Evolutionary conservation across 2,113 vertebrate genomes (phyloP).

Genomic region (Istiophorus platypterus): DNA sequence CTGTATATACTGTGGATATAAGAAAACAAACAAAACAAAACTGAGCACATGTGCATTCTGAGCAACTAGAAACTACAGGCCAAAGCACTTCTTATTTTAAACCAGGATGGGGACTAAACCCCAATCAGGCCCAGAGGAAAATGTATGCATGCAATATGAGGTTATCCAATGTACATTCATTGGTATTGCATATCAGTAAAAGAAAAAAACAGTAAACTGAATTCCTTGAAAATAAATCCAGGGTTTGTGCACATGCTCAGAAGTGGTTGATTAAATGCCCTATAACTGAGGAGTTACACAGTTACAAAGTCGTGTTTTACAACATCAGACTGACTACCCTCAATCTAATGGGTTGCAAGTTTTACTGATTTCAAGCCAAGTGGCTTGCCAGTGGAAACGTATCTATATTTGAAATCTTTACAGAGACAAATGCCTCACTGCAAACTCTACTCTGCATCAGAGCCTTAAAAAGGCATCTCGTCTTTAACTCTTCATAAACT

Average conservation of each 20-base stretch:
- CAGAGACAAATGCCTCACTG: not conserved
- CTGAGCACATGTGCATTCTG: not conserved
- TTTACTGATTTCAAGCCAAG: not conserved
- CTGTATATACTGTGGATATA: not conserved
- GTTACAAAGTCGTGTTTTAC: not conserved
- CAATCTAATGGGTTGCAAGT: not conserved
- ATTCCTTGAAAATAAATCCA: not conserved
- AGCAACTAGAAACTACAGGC: not conserved
- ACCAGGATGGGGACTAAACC: too few relatives aligned
- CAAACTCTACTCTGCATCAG: not conserved
- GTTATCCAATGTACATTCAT: not conserved
- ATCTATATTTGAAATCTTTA: not conserved
- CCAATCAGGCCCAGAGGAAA: not conserved
- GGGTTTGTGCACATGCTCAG: not conserved
- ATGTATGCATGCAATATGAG: not conserved
- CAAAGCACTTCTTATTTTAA: not conserved
- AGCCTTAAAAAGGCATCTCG: not conserved
- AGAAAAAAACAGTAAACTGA: too few relatives aligned
- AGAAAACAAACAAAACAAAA: not conserved
- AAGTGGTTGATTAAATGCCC: not conserved
- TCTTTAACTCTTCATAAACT: not conserved
- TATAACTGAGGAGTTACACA: not conserved
- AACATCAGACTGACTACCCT: not conserved
- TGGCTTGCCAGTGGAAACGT: not conserved
- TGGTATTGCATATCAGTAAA: not conserved